Percentiles rank a stretch among this genome's conserved stretches.
These are phyloP conservation scores for Syngnathus acus DNA, from an alignment of 2,797 vertebrate genomes.

Conservation along the genomic window DNA sequence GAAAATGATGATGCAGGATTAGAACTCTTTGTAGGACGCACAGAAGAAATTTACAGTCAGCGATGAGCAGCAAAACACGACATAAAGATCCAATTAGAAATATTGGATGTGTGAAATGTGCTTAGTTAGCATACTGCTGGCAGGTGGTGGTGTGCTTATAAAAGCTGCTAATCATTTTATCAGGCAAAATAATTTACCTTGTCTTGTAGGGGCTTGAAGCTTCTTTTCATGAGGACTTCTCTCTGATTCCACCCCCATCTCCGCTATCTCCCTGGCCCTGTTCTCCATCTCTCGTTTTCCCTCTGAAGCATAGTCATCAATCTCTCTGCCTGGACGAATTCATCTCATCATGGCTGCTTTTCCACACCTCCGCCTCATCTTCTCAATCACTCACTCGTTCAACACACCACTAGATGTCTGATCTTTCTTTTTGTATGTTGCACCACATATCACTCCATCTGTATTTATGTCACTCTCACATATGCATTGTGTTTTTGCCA, in stretches of 20 bases:
- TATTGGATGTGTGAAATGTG: constrained; percentile 10
- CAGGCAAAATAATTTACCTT: constrained; percentile 22
- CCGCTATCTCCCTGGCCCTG: constrained; percentile 27
- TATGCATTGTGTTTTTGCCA: constrained; percentile 17
- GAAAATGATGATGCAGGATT: constrained; percentile 30
- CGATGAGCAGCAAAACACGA: constrained; percentile 15
- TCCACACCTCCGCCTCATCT: constrained; percentile 44
- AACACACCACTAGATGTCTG: constrained; percentile 39
- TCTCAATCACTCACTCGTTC: constrained; percentile 41
- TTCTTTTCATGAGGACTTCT: constrained; percentile 53
- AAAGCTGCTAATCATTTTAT: constrained; percentile 33
- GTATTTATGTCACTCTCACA: background rate
- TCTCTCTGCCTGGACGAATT: constrained; percentile 57
- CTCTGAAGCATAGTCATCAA: constrained; percentile 56
- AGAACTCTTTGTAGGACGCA: constrained; percentile 11
- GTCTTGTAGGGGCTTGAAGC: constrained; percentile 18
- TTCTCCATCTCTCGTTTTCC: constrained; percentile 13
- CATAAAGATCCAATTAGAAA: constrained; percentile 45
- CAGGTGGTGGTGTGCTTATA: constrained; percentile 31
- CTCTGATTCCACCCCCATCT: constrained; percentile 8
- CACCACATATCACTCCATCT: constrained; percentile 22
- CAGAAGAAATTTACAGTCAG: constrained; percentile 16
- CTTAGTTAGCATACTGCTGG: background rate
- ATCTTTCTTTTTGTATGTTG: constrained; percentile 51
- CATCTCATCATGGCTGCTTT: constrained; percentile 60